Base-by-base conservation (phyloP, 2,888 invertebrate species). In the Acheta domesticus region DNA sequence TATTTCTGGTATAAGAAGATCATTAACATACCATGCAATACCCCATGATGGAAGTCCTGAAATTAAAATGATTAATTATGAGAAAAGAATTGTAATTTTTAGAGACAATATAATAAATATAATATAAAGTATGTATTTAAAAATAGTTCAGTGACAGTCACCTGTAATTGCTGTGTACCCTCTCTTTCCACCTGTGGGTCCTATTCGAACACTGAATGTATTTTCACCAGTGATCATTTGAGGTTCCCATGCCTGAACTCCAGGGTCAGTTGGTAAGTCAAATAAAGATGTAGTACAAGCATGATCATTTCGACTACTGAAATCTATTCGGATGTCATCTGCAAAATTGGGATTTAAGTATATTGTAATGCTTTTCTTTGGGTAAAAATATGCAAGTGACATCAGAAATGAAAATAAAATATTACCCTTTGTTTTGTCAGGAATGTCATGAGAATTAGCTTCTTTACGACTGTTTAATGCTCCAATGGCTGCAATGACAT, bases 21-120 rank as follows among this genome's bases (percentile, higher is more conserved):
- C 96, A 87, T 97, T 96, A 85, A 97, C 92, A 88, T 96, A 97
- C 96, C 96, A 97, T 21, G 95, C 94, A 82, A 96, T 94, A 80
- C 96, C 96, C 95, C 96, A 96, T 0, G 94, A 93, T 11, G 94
- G 93, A 83, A 91, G 90, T 76, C 91, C 91, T 91, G 84, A 1
- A 80, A 81, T 36, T 76, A 75, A 78, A 77, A 74, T 19, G 19
- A 75, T 75, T 21, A 23, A 21, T 75, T 16, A 21, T 21, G 12
- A 23, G 23, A 1, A 23, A 2, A 12, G 0, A 23, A 11, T 5
- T 21, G 12, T 75, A 49, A 5, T 11, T 36, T 16, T 1, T 48
- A 19, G 14, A 48, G 19, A 14, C 14, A 14, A 20, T 21, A 5
- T 20, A 11, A 76, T 20, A 76, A 36, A 14, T 2, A 5, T 12